Percentiles rank a stretch among this genome's conserved stretches.
phyloP scores from a whole-genome alignment of 2,888 invertebrate genomes.

The Cyclophora punctaria region DNA sequence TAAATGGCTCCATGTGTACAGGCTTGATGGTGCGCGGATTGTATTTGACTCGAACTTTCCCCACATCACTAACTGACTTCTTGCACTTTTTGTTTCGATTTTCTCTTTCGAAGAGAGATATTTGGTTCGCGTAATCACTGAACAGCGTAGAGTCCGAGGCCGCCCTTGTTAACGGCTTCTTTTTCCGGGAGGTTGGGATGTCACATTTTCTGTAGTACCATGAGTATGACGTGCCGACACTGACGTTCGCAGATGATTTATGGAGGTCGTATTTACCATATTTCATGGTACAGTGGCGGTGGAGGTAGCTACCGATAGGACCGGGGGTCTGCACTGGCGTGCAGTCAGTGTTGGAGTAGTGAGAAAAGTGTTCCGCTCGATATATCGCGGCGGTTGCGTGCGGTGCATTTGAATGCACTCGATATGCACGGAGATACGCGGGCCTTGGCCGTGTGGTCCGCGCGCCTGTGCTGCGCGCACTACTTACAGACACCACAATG shows the following conservation, averaged over 20 bases:
- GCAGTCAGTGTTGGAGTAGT: slow-evolving; percentile 46
- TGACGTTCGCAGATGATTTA: slow-evolving; percentile 63
- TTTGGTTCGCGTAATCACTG: slow-evolving; percentile 69
- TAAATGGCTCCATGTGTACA: slow-evolving; percentile 61
- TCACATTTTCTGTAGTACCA: slow-evolving; percentile 70
- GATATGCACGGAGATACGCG: slow-evolving; percentile 32
- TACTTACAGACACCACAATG: slow-evolving; percentile 41
- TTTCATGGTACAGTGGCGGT: slow-evolving; percentile 57
- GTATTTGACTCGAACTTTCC: slow-evolving; percentile 54
- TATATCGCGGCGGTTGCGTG: slow-evolving; percentile 38
- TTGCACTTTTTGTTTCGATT: slow-evolving; percentile 52
- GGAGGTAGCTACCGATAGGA: slow-evolving; percentile 40
- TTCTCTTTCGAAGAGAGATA: slow-evolving; percentile 61
- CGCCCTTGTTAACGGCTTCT: slow-evolving; percentile 49
- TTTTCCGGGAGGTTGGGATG: slow-evolving; percentile 44
- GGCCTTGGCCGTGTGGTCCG: slow-evolving; percentile 40
- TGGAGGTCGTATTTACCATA: slow-evolving; percentile 71
- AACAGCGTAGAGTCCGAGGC: slow-evolving; percentile 70
- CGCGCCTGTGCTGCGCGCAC: slow-evolving; percentile 41
- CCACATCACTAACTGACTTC: slow-evolving; percentile 58
- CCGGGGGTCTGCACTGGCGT: slow-evolving; percentile 46
- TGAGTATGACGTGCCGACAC: slow-evolving; percentile 67
- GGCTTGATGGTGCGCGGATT: slow-evolving; percentile 51
- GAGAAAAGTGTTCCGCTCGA: slow-evolving; percentile 56
- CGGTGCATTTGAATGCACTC: slow-evolving; percentile 43